Percentiles rank a stretch among this genome's conserved stretches.
Evolutionary conservation across 2,888 invertebrate species (phyloP).

Genomic region (Sericinus montela): DNA sequence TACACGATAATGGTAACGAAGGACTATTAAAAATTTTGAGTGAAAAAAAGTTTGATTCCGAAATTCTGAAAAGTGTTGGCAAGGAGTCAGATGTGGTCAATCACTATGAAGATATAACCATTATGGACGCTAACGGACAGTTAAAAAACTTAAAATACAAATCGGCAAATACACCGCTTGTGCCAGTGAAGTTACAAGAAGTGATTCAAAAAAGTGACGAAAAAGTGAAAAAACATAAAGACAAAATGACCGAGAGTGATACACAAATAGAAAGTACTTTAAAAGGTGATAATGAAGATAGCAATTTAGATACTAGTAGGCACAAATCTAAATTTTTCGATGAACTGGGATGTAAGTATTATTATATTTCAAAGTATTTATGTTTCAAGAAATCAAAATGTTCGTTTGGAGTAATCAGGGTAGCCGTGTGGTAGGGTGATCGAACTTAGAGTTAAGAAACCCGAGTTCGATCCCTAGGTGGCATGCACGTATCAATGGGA

Average conservation of each 20-base stretch:
- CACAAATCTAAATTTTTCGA: conserved; percentile 83
- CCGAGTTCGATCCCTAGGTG: too few relatives aligned
- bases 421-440: too few relatives aligned
- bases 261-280: conserved; percentile 27
- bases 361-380: neutral
- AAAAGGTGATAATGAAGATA: conserved; percentile 25
- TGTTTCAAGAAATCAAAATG: too few relatives aligned
- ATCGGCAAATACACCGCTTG: conserved; percentile 38
- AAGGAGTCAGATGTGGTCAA: conserved; percentile 44
- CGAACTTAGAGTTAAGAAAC: too few relatives aligned
- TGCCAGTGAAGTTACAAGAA: conserved; percentile 30
- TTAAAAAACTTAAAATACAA: conserved; percentile 60
- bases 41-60: conserved; percentile 43
- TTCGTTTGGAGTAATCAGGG: too few relatives aligned
- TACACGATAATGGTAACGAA: conserved; percentile 33
- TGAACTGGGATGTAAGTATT: conserved; percentile 84
- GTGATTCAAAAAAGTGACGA: conserved; percentile 27
- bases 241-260: conserved; percentile 28
- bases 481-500: too few relatives aligned
- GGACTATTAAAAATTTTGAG: conserved; percentile 39
- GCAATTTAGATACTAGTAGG: conserved; percentile 26
- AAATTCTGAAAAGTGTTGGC: conserved; percentile 42
- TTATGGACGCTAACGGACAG: conserved; percentile 53
- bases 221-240: conserved; percentile 27
- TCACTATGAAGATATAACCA: conserved; percentile 59